phyloP scores from a whole-genome alignment of 2,113 vertebrate genomes.

The Holacanthus passer region DNA sequence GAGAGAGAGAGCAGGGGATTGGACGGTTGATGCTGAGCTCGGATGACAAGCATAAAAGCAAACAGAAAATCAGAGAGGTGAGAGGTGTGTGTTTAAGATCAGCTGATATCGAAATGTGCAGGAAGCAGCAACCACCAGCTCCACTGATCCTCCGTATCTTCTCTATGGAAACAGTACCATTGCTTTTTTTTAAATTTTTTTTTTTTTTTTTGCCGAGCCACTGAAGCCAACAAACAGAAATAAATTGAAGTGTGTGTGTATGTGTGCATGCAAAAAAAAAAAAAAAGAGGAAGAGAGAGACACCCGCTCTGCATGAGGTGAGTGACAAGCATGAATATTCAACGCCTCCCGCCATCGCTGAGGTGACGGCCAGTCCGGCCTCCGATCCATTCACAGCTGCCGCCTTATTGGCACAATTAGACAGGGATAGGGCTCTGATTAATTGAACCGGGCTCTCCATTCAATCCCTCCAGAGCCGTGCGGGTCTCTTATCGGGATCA shows the following conservation, averaged over 20 bases:
- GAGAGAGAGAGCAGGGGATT: background rate
- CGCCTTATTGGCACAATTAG: slow-evolving; percentile 80
- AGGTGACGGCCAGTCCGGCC: slow-evolving; percentile 75
- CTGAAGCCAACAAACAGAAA: slow-evolving; percentile 55
- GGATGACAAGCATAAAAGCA: slow-evolving; percentile 4
- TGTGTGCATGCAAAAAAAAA: background rate
- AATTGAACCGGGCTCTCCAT: slow-evolving; percentile 65
- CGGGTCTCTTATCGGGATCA: slow-evolving; percentile 44
- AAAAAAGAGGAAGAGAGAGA: slow-evolving; percentile 24
- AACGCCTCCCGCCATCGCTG: slow-evolving; percentile 69
- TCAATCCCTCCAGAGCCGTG: slow-evolving; percentile 47
- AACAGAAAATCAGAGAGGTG: slow-evolving; percentile 33
- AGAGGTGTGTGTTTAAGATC: slow-evolving; percentile 33
- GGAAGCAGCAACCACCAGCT: background rate
- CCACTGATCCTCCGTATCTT: slow-evolving; percentile 15
- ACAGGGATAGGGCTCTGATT: slow-evolving; percentile 63
- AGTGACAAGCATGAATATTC: slow-evolving; percentile 85
- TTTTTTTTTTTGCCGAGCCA: slow-evolving; percentile 22
- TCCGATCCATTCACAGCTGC: slow-evolving; percentile 72
- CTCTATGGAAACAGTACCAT: slow-evolving; percentile 36
- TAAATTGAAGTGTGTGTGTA: slow-evolving; percentile 28
- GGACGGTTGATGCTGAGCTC: slow-evolving; percentile 25
- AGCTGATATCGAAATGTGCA: slow-evolving; percentile 29
- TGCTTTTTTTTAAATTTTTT: too few species aligned
- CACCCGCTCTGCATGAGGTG: slow-evolving; percentile 60